phyloP scores from a whole-genome alignment of 1,140 invertebrate genomes.

The Pygmarrhopalites habei region DNA sequence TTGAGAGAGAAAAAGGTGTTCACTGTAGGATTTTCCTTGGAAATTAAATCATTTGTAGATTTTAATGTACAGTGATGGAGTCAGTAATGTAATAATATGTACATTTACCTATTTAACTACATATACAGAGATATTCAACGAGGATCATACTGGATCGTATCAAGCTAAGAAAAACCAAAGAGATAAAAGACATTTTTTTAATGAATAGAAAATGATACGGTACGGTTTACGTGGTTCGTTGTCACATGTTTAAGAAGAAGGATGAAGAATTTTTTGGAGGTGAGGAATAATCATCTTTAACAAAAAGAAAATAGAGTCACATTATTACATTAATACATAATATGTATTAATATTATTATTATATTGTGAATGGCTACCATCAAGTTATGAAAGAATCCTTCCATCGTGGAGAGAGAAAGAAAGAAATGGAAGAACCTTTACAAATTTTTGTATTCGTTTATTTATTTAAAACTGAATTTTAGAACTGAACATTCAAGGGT shows the following conservation, averaged over 20 bases:
- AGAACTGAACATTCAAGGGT: too few relatives aligned
- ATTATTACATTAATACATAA: too few relatives aligned
- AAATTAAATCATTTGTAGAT: too few relatives aligned
- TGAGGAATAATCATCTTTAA: not conserved
- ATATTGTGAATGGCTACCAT: too few relatives aligned
- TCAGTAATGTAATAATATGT: not conserved
- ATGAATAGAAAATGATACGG: not conserved
- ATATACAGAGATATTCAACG: not conserved
- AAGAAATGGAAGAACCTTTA: too few relatives aligned
- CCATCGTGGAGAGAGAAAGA: not conserved
- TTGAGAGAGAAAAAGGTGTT: too few relatives aligned
- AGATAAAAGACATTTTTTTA: conserved; percentile 12
- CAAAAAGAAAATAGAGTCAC: not conserved
- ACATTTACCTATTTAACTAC: not conserved
- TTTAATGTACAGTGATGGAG: too few relatives aligned
- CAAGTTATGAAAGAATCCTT: too few relatives aligned
- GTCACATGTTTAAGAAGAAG: not conserved
- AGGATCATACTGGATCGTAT: not conserved
- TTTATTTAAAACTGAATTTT: too few relatives aligned
- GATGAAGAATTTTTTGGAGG: not conserved
- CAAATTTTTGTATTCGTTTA: too few relatives aligned
- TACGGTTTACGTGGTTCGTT: too few relatives aligned
- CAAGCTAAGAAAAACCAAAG: conserved; percentile 10
- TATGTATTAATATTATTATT: not conserved
- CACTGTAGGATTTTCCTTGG: too few relatives aligned